Evolutionary conservation across 2,113 vertebrate genomes (phyloP).

Genomic region (Mellivora capensis): DNA sequence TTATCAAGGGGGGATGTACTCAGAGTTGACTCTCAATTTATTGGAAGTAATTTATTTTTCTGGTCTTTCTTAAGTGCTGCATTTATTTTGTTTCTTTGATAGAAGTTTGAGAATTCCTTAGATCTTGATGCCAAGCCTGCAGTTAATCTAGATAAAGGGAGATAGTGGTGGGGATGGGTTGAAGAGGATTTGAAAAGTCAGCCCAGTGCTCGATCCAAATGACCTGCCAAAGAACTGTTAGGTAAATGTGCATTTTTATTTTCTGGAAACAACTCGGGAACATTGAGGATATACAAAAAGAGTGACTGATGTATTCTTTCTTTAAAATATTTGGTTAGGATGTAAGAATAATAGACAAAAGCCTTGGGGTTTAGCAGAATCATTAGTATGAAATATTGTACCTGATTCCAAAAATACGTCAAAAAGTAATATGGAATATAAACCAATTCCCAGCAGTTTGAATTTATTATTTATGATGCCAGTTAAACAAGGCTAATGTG

Average conservation of each 20-base stretch:
- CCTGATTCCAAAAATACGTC: conserved; percentile 59
- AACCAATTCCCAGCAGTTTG: conserved; percentile 71
- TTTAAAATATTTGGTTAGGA: conserved; percentile 37
- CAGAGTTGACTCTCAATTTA: conserved; percentile 14
- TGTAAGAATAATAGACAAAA: conserved; percentile 57
- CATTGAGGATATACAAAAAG: background rate
- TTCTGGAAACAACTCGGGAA: background rate
- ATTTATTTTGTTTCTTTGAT: conserved; percentile 20
- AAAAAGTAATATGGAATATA: conserved; percentile 43
- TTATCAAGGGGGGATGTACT: conserved; percentile 10
- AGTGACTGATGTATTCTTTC: background rate
- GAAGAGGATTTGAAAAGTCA: background rate
- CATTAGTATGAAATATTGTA: conserved; percentile 63
- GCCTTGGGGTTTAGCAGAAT: conserved; percentile 46
- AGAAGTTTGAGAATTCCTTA: conserved; percentile 40
- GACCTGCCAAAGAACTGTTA: background rate
- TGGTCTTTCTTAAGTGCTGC: conserved; percentile 13
- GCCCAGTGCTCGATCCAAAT: background rate
- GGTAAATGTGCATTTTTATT: conserved; percentile 16
- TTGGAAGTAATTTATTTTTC: conserved; percentile 53
- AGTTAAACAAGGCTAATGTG: conserved; percentile 74
- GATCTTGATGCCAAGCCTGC: background rate
- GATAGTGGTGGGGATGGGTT: background rate
- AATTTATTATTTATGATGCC: conserved; percentile 77
- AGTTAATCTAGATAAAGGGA: background rate